These are phyloP conservation scores for Meteorus cinctellus DNA, from an alignment of 2,888 invertebrate genomes.

Conservation along the genomic window DNA sequence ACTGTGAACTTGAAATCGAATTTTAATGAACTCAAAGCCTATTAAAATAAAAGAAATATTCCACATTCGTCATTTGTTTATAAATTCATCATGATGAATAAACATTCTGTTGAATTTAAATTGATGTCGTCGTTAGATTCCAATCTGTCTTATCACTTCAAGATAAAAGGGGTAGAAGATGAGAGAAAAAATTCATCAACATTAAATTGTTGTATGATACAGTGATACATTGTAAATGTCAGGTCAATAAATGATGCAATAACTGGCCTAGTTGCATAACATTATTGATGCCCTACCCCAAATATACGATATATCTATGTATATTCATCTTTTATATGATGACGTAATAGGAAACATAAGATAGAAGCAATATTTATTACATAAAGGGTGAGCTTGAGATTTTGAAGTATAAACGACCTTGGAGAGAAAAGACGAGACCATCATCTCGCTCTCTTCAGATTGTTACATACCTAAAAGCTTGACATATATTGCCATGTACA, in stretches of 20 bases:
- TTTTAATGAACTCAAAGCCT: no score
- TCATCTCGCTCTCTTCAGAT: not conserved
- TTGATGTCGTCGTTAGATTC: no score
- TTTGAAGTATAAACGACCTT: not conserved
- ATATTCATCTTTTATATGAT: not conserved
- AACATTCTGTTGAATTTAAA: no score
- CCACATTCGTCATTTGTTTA: no score
- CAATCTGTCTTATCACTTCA: not conserved
- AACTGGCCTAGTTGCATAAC: conserved; percentile 50
- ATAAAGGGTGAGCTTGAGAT: not conserved
- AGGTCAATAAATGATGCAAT: conserved; percentile 51
- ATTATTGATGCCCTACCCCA: conserved; percentile 36
- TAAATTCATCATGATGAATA: no score
- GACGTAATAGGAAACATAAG: not conserved
- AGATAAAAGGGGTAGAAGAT: not conserved
- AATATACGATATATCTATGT: not conserved
- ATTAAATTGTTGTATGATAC: conserved; percentile 47
- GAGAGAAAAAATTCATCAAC: conserved; percentile 26
- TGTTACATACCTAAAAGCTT: no score
- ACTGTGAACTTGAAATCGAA: no score
- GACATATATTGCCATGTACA: no score
- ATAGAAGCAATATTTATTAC: not conserved
- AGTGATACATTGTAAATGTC: conserved; percentile 46
- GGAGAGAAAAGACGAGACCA: not conserved
- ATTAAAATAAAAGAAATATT: no score